Conservation (phyloP, 2,113 vertebrate genomes). For the Megaleporinus macrocephalus region DNA sequence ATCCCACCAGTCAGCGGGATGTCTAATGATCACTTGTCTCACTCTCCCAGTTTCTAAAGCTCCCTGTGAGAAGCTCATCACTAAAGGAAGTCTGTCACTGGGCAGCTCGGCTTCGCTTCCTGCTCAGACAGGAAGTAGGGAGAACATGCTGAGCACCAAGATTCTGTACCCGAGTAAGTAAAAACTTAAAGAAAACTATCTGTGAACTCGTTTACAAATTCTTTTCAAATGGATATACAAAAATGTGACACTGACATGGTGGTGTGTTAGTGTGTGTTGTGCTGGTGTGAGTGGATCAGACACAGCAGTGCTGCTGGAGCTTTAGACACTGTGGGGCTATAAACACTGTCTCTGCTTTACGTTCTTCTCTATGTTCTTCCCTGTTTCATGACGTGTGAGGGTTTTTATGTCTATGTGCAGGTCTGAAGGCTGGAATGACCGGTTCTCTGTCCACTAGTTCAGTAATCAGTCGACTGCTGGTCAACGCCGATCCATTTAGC, state of each 20-base stretch:
- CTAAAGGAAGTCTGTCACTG: constrained; percentile 82
- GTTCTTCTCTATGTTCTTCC: too few species aligned
- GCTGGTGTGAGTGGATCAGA: too few species aligned
- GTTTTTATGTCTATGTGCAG: constrained; percentile 63
- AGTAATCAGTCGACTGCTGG: constrained; percentile 90
- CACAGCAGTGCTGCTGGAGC: too few species aligned
- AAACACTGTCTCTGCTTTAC: too few species aligned
- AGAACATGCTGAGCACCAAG: constrained; percentile 88
- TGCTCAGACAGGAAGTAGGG: constrained; percentile 84
- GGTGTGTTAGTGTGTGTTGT: too few species aligned
- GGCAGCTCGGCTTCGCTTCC: constrained; percentile 90
- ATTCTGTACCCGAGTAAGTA: constrained; percentile 88
- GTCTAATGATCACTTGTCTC: too few species aligned
- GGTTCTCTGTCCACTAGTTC: constrained; percentile 89
- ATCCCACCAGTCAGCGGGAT: too few species aligned
- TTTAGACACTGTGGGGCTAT: too few species aligned
- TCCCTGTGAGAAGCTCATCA: constrained; percentile 89
- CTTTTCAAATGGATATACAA: too few species aligned
- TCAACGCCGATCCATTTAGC: constrained; percentile 91
- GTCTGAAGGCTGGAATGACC: constrained; percentile 84
- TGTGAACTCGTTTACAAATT: neutral
- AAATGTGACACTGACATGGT: too few species aligned
- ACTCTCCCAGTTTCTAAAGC: constrained; percentile 79
- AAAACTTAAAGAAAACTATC: constrained; percentile 30
- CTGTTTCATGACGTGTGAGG: neutral